Evolutionary conservation across 2,113 vertebrate genomes (phyloP).

Genomic region (Podarcis raffonei): DNA sequence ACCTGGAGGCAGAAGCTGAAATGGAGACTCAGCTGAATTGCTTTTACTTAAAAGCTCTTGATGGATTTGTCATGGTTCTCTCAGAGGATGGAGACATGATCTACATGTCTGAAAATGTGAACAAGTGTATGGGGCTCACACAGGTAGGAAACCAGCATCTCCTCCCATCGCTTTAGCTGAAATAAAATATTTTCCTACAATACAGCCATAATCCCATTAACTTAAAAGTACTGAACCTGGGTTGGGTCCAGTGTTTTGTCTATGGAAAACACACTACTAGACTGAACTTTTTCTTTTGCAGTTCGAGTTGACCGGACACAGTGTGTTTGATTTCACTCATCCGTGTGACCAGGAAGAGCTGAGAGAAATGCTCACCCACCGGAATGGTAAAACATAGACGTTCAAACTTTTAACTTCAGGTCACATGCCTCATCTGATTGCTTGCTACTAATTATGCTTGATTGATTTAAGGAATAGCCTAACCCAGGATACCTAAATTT

Average conservation of each 20-base stretch:
- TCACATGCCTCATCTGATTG: conserved; percentile 40
- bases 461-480: not conserved
- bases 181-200: not conserved
- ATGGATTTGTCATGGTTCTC: conserved; percentile 98
- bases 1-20: conserved; percentile 83
- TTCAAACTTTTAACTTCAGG: conserved; percentile 34
- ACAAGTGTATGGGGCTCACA: conserved; percentile 95
- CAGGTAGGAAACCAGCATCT: conserved; percentile 80
- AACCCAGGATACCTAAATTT: not conserved
- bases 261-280: conserved; percentile 16
- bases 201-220: not conserved
- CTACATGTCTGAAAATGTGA: conserved; percentile 95
- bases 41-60: conserved; percentile 94
- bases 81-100: conserved; percentile 97
- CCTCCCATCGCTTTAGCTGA: not conserved
- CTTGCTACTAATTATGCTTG: conserved; percentile 31
- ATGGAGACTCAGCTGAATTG: conserved; percentile 89
- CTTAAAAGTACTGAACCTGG: not conserved
- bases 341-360: conserved; percentile 98
- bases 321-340: conserved; percentile 96
- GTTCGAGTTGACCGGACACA: conserved; percentile 97
- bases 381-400: conserved; percentile 84
- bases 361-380: conserved; percentile 94
- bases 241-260: not conserved
- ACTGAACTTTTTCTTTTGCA: conserved; percentile 68